These are phyloP conservation scores for Egretta garzetta DNA, from an alignment of 2,113 vertebrate genomes.

Conservation along the genomic window DNA sequence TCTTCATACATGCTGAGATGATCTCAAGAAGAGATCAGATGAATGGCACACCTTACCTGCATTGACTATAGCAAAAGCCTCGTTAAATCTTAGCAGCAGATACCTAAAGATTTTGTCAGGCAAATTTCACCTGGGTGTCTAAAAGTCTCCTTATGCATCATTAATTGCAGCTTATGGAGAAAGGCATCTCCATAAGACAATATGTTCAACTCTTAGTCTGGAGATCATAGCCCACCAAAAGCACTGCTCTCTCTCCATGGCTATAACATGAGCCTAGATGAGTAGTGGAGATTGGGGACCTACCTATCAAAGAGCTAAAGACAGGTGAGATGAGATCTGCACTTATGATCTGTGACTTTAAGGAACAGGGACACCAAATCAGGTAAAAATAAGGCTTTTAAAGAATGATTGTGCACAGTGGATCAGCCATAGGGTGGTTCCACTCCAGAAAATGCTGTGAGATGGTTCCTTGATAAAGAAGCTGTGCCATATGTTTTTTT, in stretches of 20 bases:
- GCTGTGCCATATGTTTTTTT: background rate
- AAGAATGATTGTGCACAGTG: background rate
- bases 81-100: background rate
- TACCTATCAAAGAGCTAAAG: background rate
- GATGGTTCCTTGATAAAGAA: background rate
- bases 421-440: background rate
- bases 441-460: background rate
- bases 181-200: background rate
- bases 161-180: background rate
- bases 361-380: background rate
- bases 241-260: background rate
- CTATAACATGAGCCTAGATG: background rate
- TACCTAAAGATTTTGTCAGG: background rate
- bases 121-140: background rate
- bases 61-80: background rate
- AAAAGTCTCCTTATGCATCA: background rate
- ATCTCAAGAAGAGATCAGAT: background rate
- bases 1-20: background rate
- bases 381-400: background rate
- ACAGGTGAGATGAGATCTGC: rapidly evolving
- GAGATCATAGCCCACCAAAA: background rate
- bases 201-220: background rate
- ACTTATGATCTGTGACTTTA: background rate
- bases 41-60: background rate
- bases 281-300: background rate